Percentiles rank a stretch among this genome's conserved stretches.
Evolutionary conservation across 1,140 invertebrate genomes (phyloP).

Genomic region (Diorhabda carinulata): DNA sequence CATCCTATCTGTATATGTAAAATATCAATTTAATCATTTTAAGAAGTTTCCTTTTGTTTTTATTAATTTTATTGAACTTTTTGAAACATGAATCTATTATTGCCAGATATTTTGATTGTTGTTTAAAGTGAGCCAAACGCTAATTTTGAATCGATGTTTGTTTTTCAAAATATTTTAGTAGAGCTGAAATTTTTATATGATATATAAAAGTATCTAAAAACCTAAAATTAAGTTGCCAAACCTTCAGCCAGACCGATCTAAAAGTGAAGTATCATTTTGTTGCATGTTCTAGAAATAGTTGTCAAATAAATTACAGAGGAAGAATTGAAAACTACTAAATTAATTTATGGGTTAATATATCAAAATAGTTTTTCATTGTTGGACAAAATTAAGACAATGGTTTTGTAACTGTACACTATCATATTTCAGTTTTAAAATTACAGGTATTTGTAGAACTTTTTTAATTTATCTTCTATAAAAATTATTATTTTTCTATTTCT

Average conservation of each 20-base stretch:
- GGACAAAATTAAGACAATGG: slow-evolving; percentile 10
- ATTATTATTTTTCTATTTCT: no score
- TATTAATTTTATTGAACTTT: no score
- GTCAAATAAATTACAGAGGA: slow-evolving; percentile 20
- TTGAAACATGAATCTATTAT: not conserved
- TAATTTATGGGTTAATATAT: slow-evolving; percentile 15
- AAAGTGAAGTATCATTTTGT: slow-evolving; percentile 15
- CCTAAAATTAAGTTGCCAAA: slow-evolving; percentile 11
- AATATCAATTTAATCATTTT: not conserved
- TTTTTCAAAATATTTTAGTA: slow-evolving; percentile 23
- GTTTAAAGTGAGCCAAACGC: slow-evolving; percentile 19
- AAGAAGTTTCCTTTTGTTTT: no score
- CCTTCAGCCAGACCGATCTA: slow-evolving; percentile 4
- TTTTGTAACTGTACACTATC: not conserved
- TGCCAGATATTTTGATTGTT: slow-evolving; percentile 21
- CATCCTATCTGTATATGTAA: no score
- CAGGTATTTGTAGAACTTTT: no score
- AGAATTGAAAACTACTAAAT: slow-evolving; percentile 8
- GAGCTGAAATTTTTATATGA: slow-evolving; percentile 14
- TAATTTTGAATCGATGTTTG: slow-evolving; percentile 16
- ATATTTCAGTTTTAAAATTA: no score
- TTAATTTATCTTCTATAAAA: no score
- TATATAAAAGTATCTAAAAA: slow-evolving; percentile 16
- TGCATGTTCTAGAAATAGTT: slow-evolving; percentile 21
- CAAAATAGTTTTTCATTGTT: slow-evolving; percentile 19